Base-by-base conservation (phyloP, 2,113 vertebrate genomes). In the Panthera tigris region DNA sequence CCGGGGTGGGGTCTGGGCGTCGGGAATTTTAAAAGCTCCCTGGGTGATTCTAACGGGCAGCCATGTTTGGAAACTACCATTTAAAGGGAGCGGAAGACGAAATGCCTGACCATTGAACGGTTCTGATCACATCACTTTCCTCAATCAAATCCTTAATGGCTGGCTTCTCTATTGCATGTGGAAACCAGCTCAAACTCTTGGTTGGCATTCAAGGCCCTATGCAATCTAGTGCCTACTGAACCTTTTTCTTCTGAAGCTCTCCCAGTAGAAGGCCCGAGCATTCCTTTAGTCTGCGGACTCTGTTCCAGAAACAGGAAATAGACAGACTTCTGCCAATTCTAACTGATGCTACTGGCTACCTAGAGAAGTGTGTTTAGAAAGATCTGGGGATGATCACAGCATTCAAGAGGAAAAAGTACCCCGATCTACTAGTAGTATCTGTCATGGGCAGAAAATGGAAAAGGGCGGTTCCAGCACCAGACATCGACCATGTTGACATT, bases 31-130 rank as follows among this genome's bases (percentile, higher is more conserved):
- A 81, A 83, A 80, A 68, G 23, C 65, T 88, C 90, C 55, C 80
- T 48, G 23, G 8, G 83, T 84, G 69, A 76, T 96, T 95, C 41
- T 80, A 91, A 95, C 19, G n/a, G 50, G 41, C 33, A 83, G 41
- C 57, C 73, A 83, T 23, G 8, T 95, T 95, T 90, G 55, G 50
- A 95, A 96, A 93, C 36, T 41, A n/a, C 48, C 69, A 57, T 66
- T 48, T 83, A 57, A 82, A 83, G 61, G 5, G n/a, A 96, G 33
- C 5, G 4, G 52, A 96, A 96, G 78, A 87, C 52, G 65, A 96
- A 95, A 68, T 4, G 6, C 33, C 90, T 79, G 66, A 91, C 50
- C 55, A 61, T 66, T 74, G 74, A 93, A 74, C 14, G 63, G 12
- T 5, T 19, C 25, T 83, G 36, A 92, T 89, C 25, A 71, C 9